These are phyloP conservation scores for Polydesmus complanatus DNA, from an alignment of 2,888 invertebrate genomes.

Conservation along the genomic window DNA sequence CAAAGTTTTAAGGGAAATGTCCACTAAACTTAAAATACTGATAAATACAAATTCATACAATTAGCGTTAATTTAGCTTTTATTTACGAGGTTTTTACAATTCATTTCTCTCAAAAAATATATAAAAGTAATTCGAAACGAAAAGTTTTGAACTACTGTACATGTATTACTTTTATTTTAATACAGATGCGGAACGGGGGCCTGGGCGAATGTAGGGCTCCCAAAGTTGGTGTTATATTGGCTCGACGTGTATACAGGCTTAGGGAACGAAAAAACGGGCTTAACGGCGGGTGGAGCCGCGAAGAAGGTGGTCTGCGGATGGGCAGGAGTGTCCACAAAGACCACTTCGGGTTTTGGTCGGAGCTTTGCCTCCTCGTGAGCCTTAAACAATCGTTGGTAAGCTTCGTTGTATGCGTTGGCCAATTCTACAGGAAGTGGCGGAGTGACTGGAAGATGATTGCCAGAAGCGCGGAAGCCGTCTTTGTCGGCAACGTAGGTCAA, in stretches of 20 bases:
- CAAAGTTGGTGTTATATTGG: constrained; percentile 4
- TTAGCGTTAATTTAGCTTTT: too few relatives aligned
- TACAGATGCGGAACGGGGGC: too few relatives aligned
- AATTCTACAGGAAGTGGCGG: constrained; percentile 26
- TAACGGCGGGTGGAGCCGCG: background rate
- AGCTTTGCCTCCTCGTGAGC: constrained; percentile 9
- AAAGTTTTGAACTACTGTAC: too few relatives aligned
- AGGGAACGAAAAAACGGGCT: too few relatives aligned
- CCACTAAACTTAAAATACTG: too few relatives aligned
- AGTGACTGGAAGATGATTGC: constrained; percentile 16
- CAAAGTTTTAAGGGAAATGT: too few relatives aligned
- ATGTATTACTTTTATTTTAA: too few relatives aligned
- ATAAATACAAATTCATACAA: too few relatives aligned
- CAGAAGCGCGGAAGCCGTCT: constrained; percentile 32
- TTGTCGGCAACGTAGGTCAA: constrained; percentile 46
- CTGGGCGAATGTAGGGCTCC: too few relatives aligned
- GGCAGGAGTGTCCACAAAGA: background rate
- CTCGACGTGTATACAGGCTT: background rate
- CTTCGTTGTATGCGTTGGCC: constrained; percentile 62
- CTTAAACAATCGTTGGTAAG: constrained; percentile 3
- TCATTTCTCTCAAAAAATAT: too few relatives aligned
- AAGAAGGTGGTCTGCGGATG: background rate
- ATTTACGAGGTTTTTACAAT: too few relatives aligned
- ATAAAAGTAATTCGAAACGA: too few relatives aligned
- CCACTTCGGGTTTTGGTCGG: background rate